Base-by-base conservation (phyloP, 2,888 invertebrate species). In the Coenonympha arcania region DNA sequence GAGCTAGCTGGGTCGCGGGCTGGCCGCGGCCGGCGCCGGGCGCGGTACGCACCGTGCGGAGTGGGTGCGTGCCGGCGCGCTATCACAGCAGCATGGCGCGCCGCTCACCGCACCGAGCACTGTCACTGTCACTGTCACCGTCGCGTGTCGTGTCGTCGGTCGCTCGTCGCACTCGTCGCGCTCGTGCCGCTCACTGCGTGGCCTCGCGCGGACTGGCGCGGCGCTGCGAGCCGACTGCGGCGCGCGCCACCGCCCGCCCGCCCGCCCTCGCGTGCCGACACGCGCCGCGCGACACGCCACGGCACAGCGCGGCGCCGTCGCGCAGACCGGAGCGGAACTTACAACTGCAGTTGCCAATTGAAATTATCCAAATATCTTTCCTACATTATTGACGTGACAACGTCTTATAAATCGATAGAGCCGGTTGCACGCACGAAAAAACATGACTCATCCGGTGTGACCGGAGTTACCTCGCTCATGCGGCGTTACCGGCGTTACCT, bases 181-280 rank as follows among this genome's bases (percentile, higher is more conserved):
- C 33, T 31, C 40, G 43, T 51, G 47, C 54, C 53, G 42, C 45
- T 43, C 48, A 11, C 28, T 34, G 34, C 9, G 13, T 11, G 13
- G 5, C 2, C 2, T 22, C 37, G 3, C 18, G 18, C 34, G n/a
- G 2, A 3, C 18, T 24, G n/a, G n/a, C 15, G 18, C 19, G 19
- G 20, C 34, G 19, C 34, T 19, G 34, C 13, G 16, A n/a, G 3
- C 6, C 20, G 37, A 13, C 6, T 13, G 37, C 22, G 13, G 37
- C 37, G 15, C 15, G 4, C 15, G 24, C n/a, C 24, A n/a, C 24
- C 9, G 2, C 9, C 9, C 8, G 9, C 9, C 34, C 8, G 18
- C 18, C 18, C 30, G 41, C 40, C 34, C 52, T 52, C 55, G 42
- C 48, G 44, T 43, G 19, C 22, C 36, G 43, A 4, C 31, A 15